A percentile compares a stretch with the other conserved stretches of the same genome.
Conservation (phyloP, 2,113 vertebrate species). For the Oncorhynchus clarkii region DNA sequence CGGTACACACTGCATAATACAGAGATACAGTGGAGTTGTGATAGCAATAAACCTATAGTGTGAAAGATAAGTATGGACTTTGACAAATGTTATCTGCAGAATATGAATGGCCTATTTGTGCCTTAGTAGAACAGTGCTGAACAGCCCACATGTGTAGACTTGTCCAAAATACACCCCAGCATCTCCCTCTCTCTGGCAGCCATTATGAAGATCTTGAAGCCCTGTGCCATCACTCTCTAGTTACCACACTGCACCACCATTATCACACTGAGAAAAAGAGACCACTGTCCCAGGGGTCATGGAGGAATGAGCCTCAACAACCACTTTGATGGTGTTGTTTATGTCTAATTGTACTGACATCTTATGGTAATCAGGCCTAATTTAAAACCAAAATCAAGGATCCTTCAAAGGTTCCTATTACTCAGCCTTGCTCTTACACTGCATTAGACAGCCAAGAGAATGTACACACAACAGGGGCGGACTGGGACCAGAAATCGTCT, state of each 20-base stretch:
- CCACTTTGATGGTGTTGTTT: not conserved
- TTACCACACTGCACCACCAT: not conserved
- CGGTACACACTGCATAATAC: too few species aligned
- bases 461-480: too few species aligned
- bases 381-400: conserved; percentile 30
- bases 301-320: not conserved
- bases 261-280: not conserved
- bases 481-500: too few species aligned
- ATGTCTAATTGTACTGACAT: not conserved
- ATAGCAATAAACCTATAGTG: not conserved
- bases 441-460: too few species aligned
- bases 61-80: not conserved
- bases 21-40: too few species aligned
- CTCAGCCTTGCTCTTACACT: conserved; percentile 18
- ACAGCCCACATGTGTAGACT: not conserved
- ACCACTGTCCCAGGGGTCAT: too few species aligned
- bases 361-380: conserved; percentile 28
- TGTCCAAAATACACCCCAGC: not conserved
- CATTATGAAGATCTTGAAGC: not conserved
- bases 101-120: not conserved
- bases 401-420: too few species aligned
- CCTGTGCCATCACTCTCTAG: not conserved
- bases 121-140: not conserved
- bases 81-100: not conserved
- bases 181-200: not conserved